Base-by-base conservation (phyloP, 2,888 invertebrate species). In the Lysandra coridon region DNA sequence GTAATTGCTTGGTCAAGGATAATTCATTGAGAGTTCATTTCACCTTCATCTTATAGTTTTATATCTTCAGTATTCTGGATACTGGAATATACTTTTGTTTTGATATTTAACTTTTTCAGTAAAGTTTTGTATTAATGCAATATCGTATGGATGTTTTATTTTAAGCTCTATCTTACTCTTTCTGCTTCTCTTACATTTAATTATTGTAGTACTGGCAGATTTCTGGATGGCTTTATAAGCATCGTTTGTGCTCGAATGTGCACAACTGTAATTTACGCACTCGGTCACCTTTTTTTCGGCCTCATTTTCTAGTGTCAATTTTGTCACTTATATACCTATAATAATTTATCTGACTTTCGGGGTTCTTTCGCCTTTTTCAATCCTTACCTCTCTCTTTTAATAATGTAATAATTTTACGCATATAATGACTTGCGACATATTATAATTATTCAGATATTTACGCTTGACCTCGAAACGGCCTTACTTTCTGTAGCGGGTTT, bases 401-500 rank as follows among this genome's bases (percentile, higher is more conserved):
- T 4, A 30, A 64, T 23, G 64, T 62, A n/a, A 23, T 6, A 30
- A 64, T 3, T 14, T 4, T 37, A 17, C 1, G 69, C 14, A 76
- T 17, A 57, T 76, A 76, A 33, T 53, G 1, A 76, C 76, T 76
- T 76, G 76, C 76, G 76, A 76, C 79, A 76, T 79, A 79, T 73
- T 53, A 40, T 64, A 76, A 79, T 76, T 79, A 64, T 78, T 76
- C 76, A 80, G 79, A 78, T 80, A 81, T 80, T 79, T 81, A 80
- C 79, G 80, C 79, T 77, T 83, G 87, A 83, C 87, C 86, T 87
- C 86, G 87, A 80, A 75, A 60, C 84, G 87, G 84, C 87, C 87
- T 87, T 87, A 87, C 87, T 87, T 87, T 87, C 87, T 83, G 85
- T 85, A 80, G 78, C 78, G 57, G 80, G 84, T 85, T 87, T 87